Percentiles rank a stretch among this genome's conserved stretches.
These are phyloP conservation scores for Garrulus glandarius DNA, from an alignment of 2,797 vertebrate genomes.

Conservation along the genomic window DNA sequence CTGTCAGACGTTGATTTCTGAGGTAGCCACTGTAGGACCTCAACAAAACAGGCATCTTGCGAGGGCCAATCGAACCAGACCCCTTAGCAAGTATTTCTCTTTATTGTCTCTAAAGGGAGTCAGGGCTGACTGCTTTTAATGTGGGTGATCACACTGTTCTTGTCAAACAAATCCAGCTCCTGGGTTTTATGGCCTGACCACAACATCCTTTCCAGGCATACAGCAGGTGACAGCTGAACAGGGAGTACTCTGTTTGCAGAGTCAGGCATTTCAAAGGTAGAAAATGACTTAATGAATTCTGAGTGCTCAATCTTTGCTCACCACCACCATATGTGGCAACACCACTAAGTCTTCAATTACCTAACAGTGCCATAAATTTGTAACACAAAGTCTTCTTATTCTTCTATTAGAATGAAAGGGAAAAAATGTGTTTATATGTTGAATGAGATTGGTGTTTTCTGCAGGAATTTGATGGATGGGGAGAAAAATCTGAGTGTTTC, in stretches of 20 bases:
- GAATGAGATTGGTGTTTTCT: neutral
- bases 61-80: neutral
- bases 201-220: neutral
- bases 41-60: neutral
- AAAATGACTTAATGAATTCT: neutral
- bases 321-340: rapidly evolving
- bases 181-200: neutral
- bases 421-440: neutral
- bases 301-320: neutral
- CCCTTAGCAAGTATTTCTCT: neutral
- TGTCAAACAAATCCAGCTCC: neutral
- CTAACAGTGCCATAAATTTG: neutral
- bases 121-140: neutral
- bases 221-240: neutral
- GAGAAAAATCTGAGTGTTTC: neutral
- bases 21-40: neutral
- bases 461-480: neutral
- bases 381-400: neutral
- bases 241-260: neutral
- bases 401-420: neutral
- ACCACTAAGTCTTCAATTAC: neutral
- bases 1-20: neutral
- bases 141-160: neutral
- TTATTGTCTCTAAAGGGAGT: neutral
- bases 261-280: neutral